These are phyloP conservation scores for Pseudochirops corinnae DNA, from an alignment of 2,797 vertebrate genomes.

Conservation along the genomic window DNA sequence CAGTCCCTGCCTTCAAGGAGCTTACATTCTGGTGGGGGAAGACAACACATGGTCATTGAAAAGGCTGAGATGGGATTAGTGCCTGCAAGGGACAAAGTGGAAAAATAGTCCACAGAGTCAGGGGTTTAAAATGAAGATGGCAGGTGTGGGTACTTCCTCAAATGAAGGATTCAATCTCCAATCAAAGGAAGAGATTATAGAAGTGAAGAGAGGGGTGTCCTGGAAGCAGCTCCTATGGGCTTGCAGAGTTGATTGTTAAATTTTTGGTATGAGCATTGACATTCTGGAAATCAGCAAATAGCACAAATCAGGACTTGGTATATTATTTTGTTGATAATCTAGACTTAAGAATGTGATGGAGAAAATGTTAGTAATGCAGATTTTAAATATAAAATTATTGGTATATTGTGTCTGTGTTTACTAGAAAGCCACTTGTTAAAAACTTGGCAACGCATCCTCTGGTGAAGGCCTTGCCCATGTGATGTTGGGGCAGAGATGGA, in stretches of 20 bases:
- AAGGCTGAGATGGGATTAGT: background rate
- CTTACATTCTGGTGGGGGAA: background rate
- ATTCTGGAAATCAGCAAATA: background rate
- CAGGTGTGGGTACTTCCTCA: background rate
- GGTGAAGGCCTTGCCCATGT: background rate
- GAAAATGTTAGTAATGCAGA: background rate
- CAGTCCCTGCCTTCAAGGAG: background rate
- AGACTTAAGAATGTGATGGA: background rate
- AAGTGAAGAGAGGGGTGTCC: background rate
- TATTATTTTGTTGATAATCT: background rate
- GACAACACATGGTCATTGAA: background rate
- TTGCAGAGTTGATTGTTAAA: background rate
- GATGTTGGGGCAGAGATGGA: background rate
- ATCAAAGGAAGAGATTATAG: background rate
- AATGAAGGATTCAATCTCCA: background rate
- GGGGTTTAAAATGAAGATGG: background rate
- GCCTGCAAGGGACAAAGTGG: background rate
- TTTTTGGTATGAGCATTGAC: background rate
- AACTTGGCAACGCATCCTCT: background rate
- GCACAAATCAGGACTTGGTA: background rate
- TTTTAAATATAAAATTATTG: background rate
- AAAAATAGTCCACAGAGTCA: background rate
- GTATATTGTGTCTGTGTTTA: background rate
- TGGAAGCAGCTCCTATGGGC: background rate
- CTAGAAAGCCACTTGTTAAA: background rate